Evolutionary conservation across 1,140 invertebrate genomes (phyloP), one percentile per base, ranked within the genome.

Genomic region (Araneus ventricosus): DNA sequence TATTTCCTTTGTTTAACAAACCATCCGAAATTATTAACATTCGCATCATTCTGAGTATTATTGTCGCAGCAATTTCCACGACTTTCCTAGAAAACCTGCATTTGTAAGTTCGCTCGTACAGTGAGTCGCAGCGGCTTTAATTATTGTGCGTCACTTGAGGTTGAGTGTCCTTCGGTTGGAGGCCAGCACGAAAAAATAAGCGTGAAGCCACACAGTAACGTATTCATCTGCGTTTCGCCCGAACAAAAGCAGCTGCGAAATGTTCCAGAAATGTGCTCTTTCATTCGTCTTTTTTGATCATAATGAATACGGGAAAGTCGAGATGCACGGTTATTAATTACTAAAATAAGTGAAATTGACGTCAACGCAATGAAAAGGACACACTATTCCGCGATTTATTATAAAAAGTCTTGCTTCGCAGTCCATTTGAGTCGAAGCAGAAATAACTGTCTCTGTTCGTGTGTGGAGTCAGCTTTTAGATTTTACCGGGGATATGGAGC

Each of bases 241-340:
- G 27, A 86, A 86, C 52, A 86, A 86, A 86, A 86, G 84, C 84
- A 57, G 20, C 57, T 86, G 45, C 57, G 37, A 86, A 86, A 86
- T 86, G 52, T 75, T 75, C 30, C 30, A 17, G 30, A 75, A 75
- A 75, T 75, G 67, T 34, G 30, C 52, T n/a, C n/a, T 61, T 86
- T 86, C 5, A 41, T 86, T 34, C n/a, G 84, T 30, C 59, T 30
- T 86, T 86, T 86, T 41, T 41, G 14, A 27, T 10, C 7, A 34
- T 61, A 86, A 59, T 45, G 84, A 45, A 82, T 82, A 41, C 79
- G 7, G n/a, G 79, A 52, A 82, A 41, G 57, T 4, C 45, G 57
- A 86, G 84, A 45, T 24, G 57, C 27, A 61, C 34, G 2, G 45
- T 52, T 52, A 34, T 37, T 86, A 86, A 59, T 82, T 82, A 24